phyloP scores from a whole-genome alignment of 2,797 vertebrate species.

The Picus viridis region DNA sequence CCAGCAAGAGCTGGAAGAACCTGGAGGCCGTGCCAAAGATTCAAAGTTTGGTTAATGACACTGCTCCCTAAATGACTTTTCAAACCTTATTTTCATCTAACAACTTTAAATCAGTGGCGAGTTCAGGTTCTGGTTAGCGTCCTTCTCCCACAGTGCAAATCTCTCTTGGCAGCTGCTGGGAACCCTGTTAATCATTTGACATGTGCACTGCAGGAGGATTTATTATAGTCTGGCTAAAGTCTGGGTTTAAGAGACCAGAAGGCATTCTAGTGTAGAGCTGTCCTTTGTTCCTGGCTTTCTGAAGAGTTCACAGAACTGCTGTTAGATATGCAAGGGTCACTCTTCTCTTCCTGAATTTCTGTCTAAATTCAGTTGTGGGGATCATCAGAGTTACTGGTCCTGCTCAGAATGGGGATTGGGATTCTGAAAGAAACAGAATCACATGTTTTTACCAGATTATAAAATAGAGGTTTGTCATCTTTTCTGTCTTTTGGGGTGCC shows the following conservation, averaged over 20 bases:
- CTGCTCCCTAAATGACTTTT: neutral
- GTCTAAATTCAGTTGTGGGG: neutral
- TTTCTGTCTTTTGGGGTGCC: neutral
- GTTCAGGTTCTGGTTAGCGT: constrained; percentile 29
- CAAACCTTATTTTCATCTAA: neutral
- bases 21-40: neutral
- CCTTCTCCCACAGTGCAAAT: constrained; percentile 42
- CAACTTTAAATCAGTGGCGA: neutral
- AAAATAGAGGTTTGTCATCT: neutral
- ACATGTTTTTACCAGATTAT: neutral
- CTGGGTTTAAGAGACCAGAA: constrained; percentile 52
- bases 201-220: constrained; percentile 26
- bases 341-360: neutral
- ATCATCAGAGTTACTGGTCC: neutral
- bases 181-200: constrained; percentile 60
- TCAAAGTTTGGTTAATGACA: neutral
- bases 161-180: constrained; percentile 50
- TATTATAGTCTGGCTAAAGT: constrained; percentile 60
- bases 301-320: neutral
- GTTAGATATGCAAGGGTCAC: neutral
- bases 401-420: neutral
- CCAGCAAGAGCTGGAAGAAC: neutral
- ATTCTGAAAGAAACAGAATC: neutral
- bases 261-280: constrained; percentile 61
- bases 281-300: constrained; percentile 49